Percentiles rank a stretch among this genome's conserved stretches.
Conservation (phyloP, 2,797 vertebrate species). For the Eleutherodactylus coqui region DNA sequence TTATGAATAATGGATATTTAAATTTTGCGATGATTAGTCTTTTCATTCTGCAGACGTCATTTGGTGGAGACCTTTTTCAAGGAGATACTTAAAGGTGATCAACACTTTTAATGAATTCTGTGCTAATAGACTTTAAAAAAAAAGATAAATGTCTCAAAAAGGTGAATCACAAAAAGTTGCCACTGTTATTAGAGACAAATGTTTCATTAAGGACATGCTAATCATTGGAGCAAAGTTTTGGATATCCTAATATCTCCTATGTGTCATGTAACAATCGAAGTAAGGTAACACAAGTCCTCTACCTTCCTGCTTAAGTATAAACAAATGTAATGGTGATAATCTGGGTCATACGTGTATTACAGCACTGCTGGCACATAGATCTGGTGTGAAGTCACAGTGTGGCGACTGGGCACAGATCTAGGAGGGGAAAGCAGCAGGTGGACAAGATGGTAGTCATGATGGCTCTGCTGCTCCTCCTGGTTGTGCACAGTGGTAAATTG, state of each 20-base stretch:
- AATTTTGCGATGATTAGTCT: constrained; percentile 38
- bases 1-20: constrained; percentile 56
- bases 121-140: neutral
- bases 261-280: too few species aligned
- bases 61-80: constrained; percentile 16
- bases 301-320: neutral
- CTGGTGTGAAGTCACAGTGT: too few species aligned
- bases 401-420: too few species aligned
- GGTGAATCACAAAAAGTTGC: neutral
- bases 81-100: constrained; percentile 21
- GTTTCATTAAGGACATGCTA: neutral
- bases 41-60: constrained; percentile 7
- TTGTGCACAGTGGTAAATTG: too few species aligned
- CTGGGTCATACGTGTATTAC: too few species aligned
- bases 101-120: constrained; percentile 14
- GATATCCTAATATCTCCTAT: neutral
- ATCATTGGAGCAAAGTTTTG: neutral
- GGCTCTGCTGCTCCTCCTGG: too few species aligned
- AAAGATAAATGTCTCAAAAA: neutral
- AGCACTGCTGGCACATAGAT: too few species aligned
- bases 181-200: neutral
- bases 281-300: neutral
- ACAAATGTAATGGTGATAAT: neutral
- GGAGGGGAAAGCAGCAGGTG: too few species aligned
- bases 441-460: too few species aligned